Base-by-base conservation (phyloP, 2,888 invertebrate genomes). In the Cyclophora punctaria region DNA sequence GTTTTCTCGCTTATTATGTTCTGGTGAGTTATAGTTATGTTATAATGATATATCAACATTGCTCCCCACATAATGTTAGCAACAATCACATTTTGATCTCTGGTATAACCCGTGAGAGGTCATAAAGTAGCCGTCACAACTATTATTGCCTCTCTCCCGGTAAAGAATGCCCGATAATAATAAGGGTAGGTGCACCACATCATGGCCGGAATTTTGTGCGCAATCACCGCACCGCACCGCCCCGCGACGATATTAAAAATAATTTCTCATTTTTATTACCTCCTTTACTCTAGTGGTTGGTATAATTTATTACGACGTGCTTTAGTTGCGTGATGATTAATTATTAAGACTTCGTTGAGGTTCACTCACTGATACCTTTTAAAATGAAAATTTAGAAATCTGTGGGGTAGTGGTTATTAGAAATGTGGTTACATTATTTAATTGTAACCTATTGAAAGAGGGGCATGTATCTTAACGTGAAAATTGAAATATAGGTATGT, bases 221-320 rank as follows among this genome's bases (percentile, higher is more conserved):
- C 55, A 51, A 51, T 58, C 56, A 58, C 58, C 57, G 57, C 56
- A 58, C 58, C 57, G 57, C 48, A 54, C 64, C 56, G 55, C 57
- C 67, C 63, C 60, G 64, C 75, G 74, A 74, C 80, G 78, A 84
- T 86, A 87, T 87, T 88, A 88, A 88, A 88, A 86, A 88, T 88
- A 87, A 88, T 88, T 87, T 85, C 87, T 88, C 87, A 87, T 85
- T 86, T 88, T 87, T 86, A 87, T 87, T 84, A 72, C 81, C 70
- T 48, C 57, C 74, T 72, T 70, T 67, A 67, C 70, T 73, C 67
- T 73, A 76, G 73, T 71, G 68, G 59, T 56, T 59, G 57, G 53
- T 52, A 65, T 77, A 75, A 80, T 82, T 81, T 78, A 78, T 69
- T 64, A 67, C 67, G 66, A 37, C 5, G 63, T 66, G 61, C 55